A percentile compares a stretch with the other conserved stretches of the same genome.
Evolutionary conservation across 2,113 vertebrate species (phyloP).

Genomic region (Blennius ocellaris): DNA sequence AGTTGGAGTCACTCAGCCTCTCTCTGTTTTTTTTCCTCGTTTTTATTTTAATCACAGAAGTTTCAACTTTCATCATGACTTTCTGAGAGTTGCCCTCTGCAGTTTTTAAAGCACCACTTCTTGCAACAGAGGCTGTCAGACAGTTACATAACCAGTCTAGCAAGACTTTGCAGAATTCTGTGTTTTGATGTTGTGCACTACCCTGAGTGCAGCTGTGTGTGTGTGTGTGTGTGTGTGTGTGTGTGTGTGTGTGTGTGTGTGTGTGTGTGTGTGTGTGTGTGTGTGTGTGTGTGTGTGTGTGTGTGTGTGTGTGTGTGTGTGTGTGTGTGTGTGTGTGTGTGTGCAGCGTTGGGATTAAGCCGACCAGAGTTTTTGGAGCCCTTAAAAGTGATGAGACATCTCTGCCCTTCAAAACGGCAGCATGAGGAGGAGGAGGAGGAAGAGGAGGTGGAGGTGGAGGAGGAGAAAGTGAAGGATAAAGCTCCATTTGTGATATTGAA

Average conservation of each 20-base stretch:
- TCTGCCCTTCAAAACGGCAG: constrained; percentile 31
- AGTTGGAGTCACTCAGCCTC: too few relatives aligned
- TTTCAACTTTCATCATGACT: constrained; percentile 16
- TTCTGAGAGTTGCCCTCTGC: constrained; percentile 2
- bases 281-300: too few relatives aligned
- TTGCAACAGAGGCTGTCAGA: constrained; percentile 36
- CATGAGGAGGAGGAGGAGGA: constrained; percentile 10
- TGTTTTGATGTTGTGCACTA: constrained; percentile 47
- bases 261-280: too few relatives aligned
- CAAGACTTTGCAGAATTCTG: constrained; percentile 56
- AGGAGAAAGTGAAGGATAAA: constrained; percentile 34
- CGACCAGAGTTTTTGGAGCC: constrained; percentile 48
- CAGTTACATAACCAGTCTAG: constrained; percentile 62
- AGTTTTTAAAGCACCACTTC: constrained; percentile 16
- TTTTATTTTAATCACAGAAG: too few relatives aligned
- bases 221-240: not conserved
- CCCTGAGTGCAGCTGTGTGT: constrained; percentile 30
- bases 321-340: too few relatives aligned
- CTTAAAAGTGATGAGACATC: constrained; percentile 52
- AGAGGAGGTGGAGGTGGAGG: constrained; percentile 19
- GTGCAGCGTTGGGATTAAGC: constrained; percentile 62
- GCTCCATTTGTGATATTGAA: constrained; percentile 36
- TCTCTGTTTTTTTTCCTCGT: too few relatives aligned
- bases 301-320: too few relatives aligned
- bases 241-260: too few relatives aligned